Conservation (phyloP, 1,140 invertebrate species). For the Helicoverpa armigera region DNA sequence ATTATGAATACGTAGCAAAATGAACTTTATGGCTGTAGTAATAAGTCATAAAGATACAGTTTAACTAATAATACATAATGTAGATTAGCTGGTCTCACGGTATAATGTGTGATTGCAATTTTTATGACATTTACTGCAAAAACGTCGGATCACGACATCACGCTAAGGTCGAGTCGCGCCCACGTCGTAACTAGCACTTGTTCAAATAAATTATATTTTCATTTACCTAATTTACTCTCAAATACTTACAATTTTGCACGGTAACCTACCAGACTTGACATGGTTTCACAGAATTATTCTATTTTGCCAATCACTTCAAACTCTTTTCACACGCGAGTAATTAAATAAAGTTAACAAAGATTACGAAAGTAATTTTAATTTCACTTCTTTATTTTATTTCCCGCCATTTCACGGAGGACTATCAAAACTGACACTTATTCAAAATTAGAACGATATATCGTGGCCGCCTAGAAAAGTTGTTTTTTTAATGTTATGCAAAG, state of each 20-base stretch:
- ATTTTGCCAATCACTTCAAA: not conserved
- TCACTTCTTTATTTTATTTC: not conserved
- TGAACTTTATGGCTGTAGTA: too few species aligned
- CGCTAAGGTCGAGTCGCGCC: constrained; percentile 66
- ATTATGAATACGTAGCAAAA: too few species aligned
- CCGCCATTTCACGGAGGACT: not conserved
- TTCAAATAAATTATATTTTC: constrained; percentile 27
- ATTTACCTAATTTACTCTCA: constrained; percentile 11
- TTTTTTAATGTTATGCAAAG: not conserved
- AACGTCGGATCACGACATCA: constrained; percentile 58
- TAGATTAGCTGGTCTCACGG: not conserved
- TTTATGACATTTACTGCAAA: constrained; percentile 44
- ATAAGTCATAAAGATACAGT: too few species aligned
- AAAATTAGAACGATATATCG: too few species aligned
- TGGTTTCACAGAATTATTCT: not conserved
- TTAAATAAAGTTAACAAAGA: too few species aligned
- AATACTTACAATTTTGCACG: not conserved
- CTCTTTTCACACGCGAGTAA: not conserved
- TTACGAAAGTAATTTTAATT: not conserved
- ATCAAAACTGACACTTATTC: not conserved
- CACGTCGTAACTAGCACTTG: constrained; percentile 21
- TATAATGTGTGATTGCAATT: constrained; percentile 24
- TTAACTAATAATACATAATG: not conserved
- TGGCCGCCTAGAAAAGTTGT: not conserved
- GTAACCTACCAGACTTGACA: not conserved